Conservation (phyloP, 2,888 invertebrate species). For the Phyllotreta striolata region DNA sequence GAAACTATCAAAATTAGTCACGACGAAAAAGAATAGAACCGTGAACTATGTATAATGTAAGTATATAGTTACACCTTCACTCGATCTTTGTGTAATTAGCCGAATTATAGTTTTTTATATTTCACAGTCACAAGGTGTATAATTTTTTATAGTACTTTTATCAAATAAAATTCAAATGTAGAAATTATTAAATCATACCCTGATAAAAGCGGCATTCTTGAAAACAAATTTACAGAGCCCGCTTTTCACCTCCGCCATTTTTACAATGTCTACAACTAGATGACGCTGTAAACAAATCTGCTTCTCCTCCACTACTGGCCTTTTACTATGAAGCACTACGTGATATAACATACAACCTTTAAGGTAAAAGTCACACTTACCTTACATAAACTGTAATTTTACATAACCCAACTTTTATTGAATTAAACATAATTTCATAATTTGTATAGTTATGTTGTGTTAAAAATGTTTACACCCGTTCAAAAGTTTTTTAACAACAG, state of each 20-base stretch:
- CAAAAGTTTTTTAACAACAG: conserved; percentile 51
- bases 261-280: too few species aligned
- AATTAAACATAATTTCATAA: conserved; percentile 17
- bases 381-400: too few species aligned
- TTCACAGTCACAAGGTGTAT: neutral
- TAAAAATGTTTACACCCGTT: conserved; percentile 16
- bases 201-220: too few species aligned
- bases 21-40: conserved; percentile 14
- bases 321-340: too few species aligned
- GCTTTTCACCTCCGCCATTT: too few species aligned
- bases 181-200: too few species aligned
- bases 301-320: too few species aligned
- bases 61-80: conserved; percentile 3
- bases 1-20: conserved; percentile 7
- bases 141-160: conserved; percentile 3
- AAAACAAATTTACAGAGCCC: too few species aligned
- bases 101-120: conserved; percentile 9
- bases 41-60: conserved; percentile 7
- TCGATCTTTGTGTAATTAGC: conserved; percentile 1
- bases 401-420: conserved; percentile 2
- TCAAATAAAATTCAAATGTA: too few species aligned
- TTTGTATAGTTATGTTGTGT: neutral
- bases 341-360: too few species aligned
- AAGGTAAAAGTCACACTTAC: too few species aligned
- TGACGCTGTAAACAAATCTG: too few species aligned